These are phyloP conservation scores for Stegodyphus dumicola DNA, from an alignment of 1,140 invertebrate genomes.

Conservation along the genomic window DNA sequence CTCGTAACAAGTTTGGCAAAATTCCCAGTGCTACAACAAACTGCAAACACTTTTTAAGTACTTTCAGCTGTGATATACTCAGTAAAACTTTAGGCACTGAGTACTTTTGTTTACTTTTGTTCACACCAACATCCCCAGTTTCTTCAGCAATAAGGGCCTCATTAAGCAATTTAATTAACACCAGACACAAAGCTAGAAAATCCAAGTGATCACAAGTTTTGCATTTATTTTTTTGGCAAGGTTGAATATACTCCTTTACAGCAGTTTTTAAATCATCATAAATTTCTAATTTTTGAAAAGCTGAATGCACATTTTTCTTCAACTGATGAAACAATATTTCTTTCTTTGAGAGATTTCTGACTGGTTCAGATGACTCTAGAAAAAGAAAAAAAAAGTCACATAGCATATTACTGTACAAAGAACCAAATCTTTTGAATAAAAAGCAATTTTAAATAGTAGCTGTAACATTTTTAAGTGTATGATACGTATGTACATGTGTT, in stretches of 20 bases:
- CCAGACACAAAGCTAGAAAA: conserved; percentile 33
- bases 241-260: conserved; percentile 22
- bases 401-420: too few relatives aligned
- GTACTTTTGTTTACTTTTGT: neutral
- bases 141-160: conserved; percentile 12
- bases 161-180: conserved; percentile 21
- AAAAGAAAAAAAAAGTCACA: too few relatives aligned
- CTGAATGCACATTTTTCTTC: conserved; percentile 21
- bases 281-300: conserved; percentile 30
- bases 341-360: neutral
- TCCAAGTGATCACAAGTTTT: conserved; percentile 23
- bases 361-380: neutral
- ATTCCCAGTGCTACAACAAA: conserved; percentile 76
- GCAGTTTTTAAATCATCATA: neutral
- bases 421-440: too few relatives aligned
- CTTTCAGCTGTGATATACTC: conserved; percentile 68
- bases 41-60: conserved; percentile 70
- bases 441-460: too few relatives aligned
- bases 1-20: conserved; percentile 74
- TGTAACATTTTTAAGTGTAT: too few relatives aligned
- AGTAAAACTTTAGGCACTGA: conserved; percentile 63
- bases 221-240: conserved; percentile 30
- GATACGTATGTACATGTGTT: too few relatives aligned
- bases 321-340: conserved; percentile 14
- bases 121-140: neutral